phyloP scores from a whole-genome alignment of 2,113 vertebrate species.

The Halcyon malimbica region DNA sequence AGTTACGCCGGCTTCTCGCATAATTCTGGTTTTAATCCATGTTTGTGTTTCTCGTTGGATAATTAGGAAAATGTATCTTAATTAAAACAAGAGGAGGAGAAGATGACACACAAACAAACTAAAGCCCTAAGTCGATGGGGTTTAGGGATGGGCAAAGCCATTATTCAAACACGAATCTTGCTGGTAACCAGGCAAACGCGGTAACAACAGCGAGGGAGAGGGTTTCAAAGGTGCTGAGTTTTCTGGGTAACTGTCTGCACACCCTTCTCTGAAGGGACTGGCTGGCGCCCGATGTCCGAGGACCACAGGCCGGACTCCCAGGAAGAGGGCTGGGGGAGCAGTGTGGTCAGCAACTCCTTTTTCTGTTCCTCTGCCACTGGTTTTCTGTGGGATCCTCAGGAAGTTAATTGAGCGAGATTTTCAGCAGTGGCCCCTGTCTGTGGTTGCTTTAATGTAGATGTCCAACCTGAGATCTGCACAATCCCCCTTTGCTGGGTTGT shows the following conservation, averaged over 20 bases:
- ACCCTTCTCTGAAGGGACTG: background rate
- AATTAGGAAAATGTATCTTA: constrained; percentile 26
- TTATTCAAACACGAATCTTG: background rate
- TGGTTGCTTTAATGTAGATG: background rate
- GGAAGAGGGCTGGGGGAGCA: background rate
- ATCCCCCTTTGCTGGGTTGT: background rate
- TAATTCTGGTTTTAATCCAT: background rate
- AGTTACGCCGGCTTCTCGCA: background rate
- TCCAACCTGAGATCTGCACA: background rate
- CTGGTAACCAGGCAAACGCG: background rate
- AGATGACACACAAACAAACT: background rate
- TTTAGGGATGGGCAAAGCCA: background rate
- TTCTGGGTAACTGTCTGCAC: background rate
- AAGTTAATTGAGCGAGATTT: background rate
- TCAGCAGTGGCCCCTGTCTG: background rate
- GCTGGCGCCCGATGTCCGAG: background rate
- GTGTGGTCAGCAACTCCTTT: background rate
- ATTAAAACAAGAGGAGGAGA: background rate
- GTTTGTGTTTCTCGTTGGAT: background rate
- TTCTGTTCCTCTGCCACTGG: background rate
- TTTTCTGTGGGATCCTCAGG: background rate
- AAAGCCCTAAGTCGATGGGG: background rate
- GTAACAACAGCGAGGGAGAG: background rate
- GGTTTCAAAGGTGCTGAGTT: background rate
- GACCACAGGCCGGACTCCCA: background rate